A percentile compares a stretch with the other conserved stretches of the same genome.
Evolutionary conservation across 1,140 invertebrate species (phyloP).

Genomic region (Trypoxylus dichotomus): DNA sequence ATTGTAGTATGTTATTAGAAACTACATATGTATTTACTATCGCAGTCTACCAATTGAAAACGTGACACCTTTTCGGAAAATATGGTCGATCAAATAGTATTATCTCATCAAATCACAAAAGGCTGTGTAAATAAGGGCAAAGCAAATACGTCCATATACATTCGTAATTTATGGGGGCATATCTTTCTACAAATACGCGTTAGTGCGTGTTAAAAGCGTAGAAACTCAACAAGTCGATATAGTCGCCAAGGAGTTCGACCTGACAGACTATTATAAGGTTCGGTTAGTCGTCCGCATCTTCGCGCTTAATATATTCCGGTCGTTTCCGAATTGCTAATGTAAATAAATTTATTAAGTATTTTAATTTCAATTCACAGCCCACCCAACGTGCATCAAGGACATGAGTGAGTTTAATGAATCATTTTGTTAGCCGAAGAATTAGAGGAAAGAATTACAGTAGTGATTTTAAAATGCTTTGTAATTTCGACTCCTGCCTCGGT

Average conservation of each 20-base stretch:
- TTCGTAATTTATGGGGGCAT: slow-evolving; percentile 4
- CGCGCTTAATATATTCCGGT: background rate
- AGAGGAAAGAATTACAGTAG: slow-evolving; percentile 6
- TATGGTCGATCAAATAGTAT: slow-evolving; percentile 15
- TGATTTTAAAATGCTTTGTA: slow-evolving; percentile 26
- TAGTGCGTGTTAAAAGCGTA: background rate
- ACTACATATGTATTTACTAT: background rate
- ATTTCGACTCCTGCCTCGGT: background rate
- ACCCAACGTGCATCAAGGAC: slow-evolving; percentile 8
- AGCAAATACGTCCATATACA: slow-evolving; percentile 10
- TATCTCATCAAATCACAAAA: slow-evolving; percentile 20
- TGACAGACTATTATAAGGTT: background rate
- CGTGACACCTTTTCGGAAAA: slow-evolving; percentile 18
- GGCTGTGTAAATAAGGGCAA: slow-evolving; percentile 8
- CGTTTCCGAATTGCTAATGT: slow-evolving; percentile 3
- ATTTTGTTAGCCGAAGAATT: slow-evolving; percentile 12
- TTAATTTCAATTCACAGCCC: background rate
- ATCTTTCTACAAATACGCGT: background rate
- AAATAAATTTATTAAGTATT: slow-evolving; percentile 24
- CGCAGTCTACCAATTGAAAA: background rate
- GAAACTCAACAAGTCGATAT: background rate
- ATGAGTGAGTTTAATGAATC: slow-evolving; percentile 6
- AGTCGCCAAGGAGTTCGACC: background rate
- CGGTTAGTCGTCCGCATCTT: background rate
- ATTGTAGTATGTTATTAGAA: background rate